Evolutionary conservation across 2,113 vertebrate species (phyloP), one percentile per base, ranked within the genome.

Genomic region (Paralichthys olivaceus): DNA sequence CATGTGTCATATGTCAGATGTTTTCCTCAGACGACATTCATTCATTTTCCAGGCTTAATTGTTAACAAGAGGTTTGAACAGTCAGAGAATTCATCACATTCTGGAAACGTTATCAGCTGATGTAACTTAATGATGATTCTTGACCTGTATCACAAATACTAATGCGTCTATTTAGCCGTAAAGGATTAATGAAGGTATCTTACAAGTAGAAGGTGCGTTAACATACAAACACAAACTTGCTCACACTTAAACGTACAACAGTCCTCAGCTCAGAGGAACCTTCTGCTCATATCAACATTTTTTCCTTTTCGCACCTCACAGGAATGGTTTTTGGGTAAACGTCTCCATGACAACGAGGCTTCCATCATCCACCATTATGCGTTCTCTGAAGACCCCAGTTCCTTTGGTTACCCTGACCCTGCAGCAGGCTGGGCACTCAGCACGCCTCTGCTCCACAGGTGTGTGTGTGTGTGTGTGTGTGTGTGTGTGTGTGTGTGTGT

Each of bases 361-460:
- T 97, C 96, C 59, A 97, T 99, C 84, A 96, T 97, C 89, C 97
- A 97, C 92, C 97, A 98, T 91, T 97, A 97, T 26, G 96, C 96
- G 81, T 98, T 99, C 91, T 96, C 96, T 58, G 96, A 98, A 89
- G 95, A 97, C 83, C 95, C 96, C 71, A 58, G 83, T 11, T 86
- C 88, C 73, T 99, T 99, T 80, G 95, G 95, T 83, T 99, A 96
- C 90, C 97, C 97, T 29, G 96, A 98, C 87, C 96, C 97, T 75
- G 93, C 96, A 77, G 96, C 96, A 63, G 96, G 97, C 80, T 98
- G 97, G 97, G 96, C 95, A 55, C 92, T 98, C 66, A 98, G 96
- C 77, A 90, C 92, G 3, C 93, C 95, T 0, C 95, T 98, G 66
- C 91, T 96, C 60, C 96, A 94, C 81, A 96, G 96, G 97, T 98